Evolutionary conservation across 2,113 vertebrate species (phyloP).

Genomic region (Asarcornis scutulata): DNA sequence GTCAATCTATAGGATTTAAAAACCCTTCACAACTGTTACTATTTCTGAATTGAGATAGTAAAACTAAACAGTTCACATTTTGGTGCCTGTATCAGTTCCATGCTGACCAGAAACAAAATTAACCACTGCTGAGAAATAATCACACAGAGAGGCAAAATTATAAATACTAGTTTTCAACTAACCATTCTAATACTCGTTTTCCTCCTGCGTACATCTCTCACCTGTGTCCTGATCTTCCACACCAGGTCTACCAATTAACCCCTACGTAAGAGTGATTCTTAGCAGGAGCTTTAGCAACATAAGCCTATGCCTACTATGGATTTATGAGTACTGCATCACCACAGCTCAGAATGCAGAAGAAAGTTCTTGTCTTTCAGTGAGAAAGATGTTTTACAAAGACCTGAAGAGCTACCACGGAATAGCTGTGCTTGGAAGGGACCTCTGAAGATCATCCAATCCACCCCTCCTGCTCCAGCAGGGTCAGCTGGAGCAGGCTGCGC

Average conservation of each 20-base stretch:
- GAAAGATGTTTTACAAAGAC: not conserved
- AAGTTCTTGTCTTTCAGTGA: not conserved
- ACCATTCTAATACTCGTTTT: not conserved
- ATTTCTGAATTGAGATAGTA: not conserved
- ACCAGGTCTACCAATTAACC: not conserved
- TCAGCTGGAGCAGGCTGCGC: no score
- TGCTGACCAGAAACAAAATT: not conserved
- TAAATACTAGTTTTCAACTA: not conserved
- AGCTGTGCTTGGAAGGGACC: no score
- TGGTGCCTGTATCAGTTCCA: not conserved
- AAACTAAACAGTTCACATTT: not conserved
- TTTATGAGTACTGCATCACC: not conserved
- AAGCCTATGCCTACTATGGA: not conserved
- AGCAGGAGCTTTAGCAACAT: not conserved
- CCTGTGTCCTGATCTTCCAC: not conserved
- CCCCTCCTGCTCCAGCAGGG: no score
- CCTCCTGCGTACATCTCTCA: not conserved
- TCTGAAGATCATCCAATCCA: no score
- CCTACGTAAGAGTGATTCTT: not conserved
- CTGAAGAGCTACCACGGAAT: not conserved
- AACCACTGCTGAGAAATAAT: not conserved
- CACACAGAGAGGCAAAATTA: not conserved
- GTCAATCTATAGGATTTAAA: not conserved
- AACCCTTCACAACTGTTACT: not conserved
- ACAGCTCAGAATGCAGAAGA: not conserved